phyloP scores from a whole-genome alignment of 2,888 invertebrate species.

The Idaea aversata region DNA sequence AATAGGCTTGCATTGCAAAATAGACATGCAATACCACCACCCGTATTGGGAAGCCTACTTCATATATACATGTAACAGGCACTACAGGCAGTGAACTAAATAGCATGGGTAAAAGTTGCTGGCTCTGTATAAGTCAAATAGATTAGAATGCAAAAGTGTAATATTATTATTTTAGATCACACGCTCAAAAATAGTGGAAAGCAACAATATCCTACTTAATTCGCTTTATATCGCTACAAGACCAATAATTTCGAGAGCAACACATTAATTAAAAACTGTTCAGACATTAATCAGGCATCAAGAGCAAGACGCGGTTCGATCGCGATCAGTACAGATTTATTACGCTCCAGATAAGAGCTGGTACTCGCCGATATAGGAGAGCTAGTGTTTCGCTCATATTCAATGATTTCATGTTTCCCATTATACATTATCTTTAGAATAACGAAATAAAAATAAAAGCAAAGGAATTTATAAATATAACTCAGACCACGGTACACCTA shows the following conservation, averaged over 20 bases:
- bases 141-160: too few relatives aligned
- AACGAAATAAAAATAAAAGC: background rate
- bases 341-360: constrained; percentile 58
- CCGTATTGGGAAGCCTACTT: too few relatives aligned
- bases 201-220: constrained; percentile 8
- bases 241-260: constrained; percentile 43
- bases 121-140: too few relatives aligned
- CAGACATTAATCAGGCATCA: constrained; percentile 59
- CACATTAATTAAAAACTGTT: constrained; percentile 64
- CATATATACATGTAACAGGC: too few relatives aligned
- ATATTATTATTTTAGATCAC: too few relatives aligned
- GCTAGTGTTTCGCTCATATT: constrained; percentile 16
- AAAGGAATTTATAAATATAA: background rate
- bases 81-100: too few relatives aligned
- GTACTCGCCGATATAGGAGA: constrained; percentile 38
- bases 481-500: too few relatives aligned
- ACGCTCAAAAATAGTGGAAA: too few relatives aligned
- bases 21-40: too few relatives aligned
- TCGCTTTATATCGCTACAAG: constrained; percentile 33
- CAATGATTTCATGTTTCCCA: constrained; percentile 16
- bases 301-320: constrained; percentile 45
- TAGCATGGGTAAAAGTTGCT: background rate
- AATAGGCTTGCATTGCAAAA: too few relatives aligned
- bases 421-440: background rate
- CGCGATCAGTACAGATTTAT: constrained; percentile 61